These are phyloP conservation scores for Tortrix viridana DNA, from an alignment of 2,888 invertebrate genomes.

Conservation along the genomic window DNA sequence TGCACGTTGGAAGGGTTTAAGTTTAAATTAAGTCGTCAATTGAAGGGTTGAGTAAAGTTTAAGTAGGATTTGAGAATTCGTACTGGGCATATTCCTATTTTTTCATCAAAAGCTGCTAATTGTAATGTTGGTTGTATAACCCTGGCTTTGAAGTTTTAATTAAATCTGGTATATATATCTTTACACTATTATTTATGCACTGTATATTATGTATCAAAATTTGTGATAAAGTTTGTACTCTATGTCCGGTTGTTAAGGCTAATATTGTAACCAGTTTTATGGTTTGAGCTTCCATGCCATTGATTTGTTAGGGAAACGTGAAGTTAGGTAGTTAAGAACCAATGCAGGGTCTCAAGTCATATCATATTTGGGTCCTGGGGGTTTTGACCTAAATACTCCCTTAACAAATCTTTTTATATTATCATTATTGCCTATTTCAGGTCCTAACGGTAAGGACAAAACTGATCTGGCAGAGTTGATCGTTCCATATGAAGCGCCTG, in stretches of 20 bases:
- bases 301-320: no score
- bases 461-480: conserved; percentile 13
- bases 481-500: conserved; percentile 13
- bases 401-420: conserved; percentile 10
- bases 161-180: conserved; percentile 7
- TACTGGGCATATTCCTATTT: conserved; percentile 5
- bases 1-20: conserved; percentile 1
- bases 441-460: conserved; percentile 12
- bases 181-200: background rate
- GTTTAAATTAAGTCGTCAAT: background rate
- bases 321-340: conserved; percentile 11
- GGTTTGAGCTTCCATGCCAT: background rate
- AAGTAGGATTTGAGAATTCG: background rate
- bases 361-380: conserved; percentile 13
- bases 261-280: conserved; percentile 18
- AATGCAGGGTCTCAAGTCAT: conserved; percentile 5
- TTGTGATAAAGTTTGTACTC: conserved; percentile 11
- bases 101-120: background rate
- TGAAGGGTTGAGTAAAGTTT: background rate
- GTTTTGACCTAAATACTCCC: conserved; percentile 9
- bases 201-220: conserved; percentile 7
- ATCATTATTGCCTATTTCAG: background rate
- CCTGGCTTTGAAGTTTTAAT: conserved; percentile 10
- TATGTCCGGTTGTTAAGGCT: conserved; percentile 13
- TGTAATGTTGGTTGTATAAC: background rate